Conservation (phyloP, 2,888 invertebrate genomes). For the Craniophora ligustri region DNA sequence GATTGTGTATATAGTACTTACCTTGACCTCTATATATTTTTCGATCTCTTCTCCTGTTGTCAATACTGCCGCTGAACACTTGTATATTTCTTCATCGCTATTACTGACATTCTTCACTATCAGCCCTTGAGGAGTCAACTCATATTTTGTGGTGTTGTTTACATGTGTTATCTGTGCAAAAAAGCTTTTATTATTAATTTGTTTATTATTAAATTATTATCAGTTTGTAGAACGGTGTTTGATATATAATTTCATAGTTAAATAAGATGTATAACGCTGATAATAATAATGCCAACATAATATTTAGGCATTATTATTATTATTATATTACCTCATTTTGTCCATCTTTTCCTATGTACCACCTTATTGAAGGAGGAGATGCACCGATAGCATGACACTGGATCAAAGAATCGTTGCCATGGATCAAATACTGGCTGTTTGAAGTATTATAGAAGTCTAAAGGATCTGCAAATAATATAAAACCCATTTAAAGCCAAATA, state of each 20-base stretch:
- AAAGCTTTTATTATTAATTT: background rate
- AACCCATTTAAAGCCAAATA: too few species aligned
- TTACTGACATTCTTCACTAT: conserved; percentile 54
- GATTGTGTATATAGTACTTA: conserved; percentile 9
- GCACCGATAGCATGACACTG: conserved; percentile 71
- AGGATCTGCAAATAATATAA: too few species aligned
- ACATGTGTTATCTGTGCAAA: conserved; percentile 45
- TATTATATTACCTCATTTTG: conserved; percentile 47
- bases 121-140: conserved; percentile 63
- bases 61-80: conserved; percentile 58
- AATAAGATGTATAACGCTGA: too few species aligned
- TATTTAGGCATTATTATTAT: too few species aligned
- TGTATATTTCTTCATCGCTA: conserved; percentile 61
- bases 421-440: conserved; percentile 64
- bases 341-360: conserved; percentile 68
- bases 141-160: conserved; percentile 66
- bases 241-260: too few species aligned
- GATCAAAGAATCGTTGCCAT: conserved; percentile 66
- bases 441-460: conserved; percentile 65
- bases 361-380: conserved; percentile 62
- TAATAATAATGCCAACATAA: too few species aligned
- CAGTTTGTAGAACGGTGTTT: too few species aligned
- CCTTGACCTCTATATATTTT: conserved; percentile 56
- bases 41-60: conserved; percentile 59
- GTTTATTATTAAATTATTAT: too few species aligned